Evolutionary conservation across 2,888 invertebrate species (phyloP).

Genomic region (Rosalia funebris): DNA sequence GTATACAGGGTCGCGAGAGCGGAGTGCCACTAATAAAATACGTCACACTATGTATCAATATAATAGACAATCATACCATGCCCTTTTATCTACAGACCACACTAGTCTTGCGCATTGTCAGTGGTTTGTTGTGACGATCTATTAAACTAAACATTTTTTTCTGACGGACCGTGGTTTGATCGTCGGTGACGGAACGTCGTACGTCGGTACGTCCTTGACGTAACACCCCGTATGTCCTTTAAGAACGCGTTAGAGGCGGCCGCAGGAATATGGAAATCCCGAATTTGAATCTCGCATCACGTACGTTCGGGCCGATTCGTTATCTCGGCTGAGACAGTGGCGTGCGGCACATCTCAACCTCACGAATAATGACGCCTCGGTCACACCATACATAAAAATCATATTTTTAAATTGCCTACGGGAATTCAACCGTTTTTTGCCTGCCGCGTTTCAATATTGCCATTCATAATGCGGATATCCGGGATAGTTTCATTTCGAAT

Average conservation of each 20-base stretch:
- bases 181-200: too few species aligned
- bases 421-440: slow-evolving; percentile 35
- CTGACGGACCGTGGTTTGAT: too few species aligned
- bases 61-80: too few species aligned
- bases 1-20: too few species aligned
- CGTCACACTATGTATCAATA: too few species aligned
- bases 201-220: too few species aligned
- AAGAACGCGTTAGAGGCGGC: slow-evolving; percentile 21
- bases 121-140: too few species aligned
- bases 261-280: slow-evolving; percentile 18
- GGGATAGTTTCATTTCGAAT: slow-evolving; percentile 29
- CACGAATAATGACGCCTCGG: slow-evolving; percentile 37
- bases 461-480: slow-evolving; percentile 11
- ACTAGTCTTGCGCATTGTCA: too few species aligned
- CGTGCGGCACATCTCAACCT: slow-evolving; percentile 26
- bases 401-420: slow-evolving; percentile 42
- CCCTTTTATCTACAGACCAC: too few species aligned
- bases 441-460: slow-evolving; percentile 24
- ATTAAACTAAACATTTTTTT: too few species aligned
- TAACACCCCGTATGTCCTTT: too few species aligned
- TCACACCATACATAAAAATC: slow-evolving; percentile 42
- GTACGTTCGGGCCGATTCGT: slow-evolving; percentile 51
- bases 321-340: slow-evolving; percentile 48
- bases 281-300: slow-evolving; percentile 46
- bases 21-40: too few species aligned